phyloP scores from a whole-genome alignment of 2,113 vertebrate species.

The Elephantulus edwardii region DNA sequence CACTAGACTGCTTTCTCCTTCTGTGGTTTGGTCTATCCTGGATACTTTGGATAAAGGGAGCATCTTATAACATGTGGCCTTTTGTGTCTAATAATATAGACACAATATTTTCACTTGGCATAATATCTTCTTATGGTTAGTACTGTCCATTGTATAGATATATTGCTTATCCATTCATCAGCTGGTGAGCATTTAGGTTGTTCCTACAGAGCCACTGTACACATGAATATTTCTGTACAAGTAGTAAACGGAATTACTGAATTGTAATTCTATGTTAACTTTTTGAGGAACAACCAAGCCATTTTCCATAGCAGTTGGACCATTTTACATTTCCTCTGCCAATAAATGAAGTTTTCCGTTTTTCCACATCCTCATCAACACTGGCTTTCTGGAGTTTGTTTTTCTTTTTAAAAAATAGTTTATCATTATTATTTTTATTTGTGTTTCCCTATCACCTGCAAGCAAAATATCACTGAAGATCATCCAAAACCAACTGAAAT shows the following conservation, averaged over 20 bases:
- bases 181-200: background rate
- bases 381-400: conserved; percentile 12
- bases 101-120: conserved; percentile 18
- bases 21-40: background rate
- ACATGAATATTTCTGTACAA: background rate
- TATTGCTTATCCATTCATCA: background rate
- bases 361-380: background rate
- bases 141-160: background rate
- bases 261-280: conserved; percentile 9
- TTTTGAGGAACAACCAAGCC: conserved; percentile 26
- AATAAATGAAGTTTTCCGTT: background rate
- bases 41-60: background rate
- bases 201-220: too few species aligned
- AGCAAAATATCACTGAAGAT: too few species aligned
- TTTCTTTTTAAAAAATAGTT: too few species aligned
- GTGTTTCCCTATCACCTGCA: conserved; percentile 4
- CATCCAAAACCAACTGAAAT: too few species aligned
- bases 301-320: too few species aligned
- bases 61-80: background rate
- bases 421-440: conserved; percentile 5
- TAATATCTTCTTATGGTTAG: conserved; percentile 12
- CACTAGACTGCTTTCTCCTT: background rate
- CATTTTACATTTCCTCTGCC: too few species aligned
- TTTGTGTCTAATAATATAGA: background rate
- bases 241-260: background rate